These are phyloP conservation scores for Paracentrotus lividus DNA, from an alignment of 53 echinoderm and acorn worm species.

Conservation along the genomic window DNA sequence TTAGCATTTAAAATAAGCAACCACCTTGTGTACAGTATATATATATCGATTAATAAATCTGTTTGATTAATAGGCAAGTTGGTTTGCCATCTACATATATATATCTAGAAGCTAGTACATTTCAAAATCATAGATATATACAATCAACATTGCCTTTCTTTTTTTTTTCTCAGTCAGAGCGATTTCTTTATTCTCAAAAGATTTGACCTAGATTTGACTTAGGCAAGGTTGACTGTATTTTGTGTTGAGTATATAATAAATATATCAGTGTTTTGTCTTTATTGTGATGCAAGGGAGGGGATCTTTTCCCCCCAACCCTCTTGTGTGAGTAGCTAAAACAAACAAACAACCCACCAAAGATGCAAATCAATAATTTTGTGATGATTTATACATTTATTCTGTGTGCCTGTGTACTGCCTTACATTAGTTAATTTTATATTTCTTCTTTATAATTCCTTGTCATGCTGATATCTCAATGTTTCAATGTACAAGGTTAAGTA, in stretches of 20 bases:
- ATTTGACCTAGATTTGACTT: no score
- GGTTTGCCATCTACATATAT: neutral
- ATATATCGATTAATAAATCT: neutral
- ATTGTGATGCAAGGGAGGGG: neutral
- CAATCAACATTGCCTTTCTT: no score
- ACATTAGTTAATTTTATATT: slow-evolving; percentile 1
- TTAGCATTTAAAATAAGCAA: no score
- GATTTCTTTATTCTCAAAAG: no score
- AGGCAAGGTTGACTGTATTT: no score
- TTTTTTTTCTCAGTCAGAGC: no score
- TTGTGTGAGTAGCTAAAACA: neutral
- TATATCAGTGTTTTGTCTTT: neutral
- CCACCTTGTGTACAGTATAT: neutral
- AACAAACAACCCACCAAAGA: slow-evolving; percentile 41
- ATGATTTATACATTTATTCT: slow-evolving; percentile 32
- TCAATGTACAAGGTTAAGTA: neutral
- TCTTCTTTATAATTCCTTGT: neutral
- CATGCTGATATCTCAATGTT: neutral
- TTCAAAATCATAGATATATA: slow-evolving; percentile 9
- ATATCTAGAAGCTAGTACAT: neutral
- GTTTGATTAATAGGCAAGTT: neutral
- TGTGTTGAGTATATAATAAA: no score
- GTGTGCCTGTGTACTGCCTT: slow-evolving; percentile 53
- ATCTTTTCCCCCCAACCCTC: neutral
- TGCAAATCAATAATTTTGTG: neutral